These are phyloP conservation scores for Lysandra coridon DNA, from an alignment of 2,888 invertebrate species.

Conservation along the genomic window DNA sequence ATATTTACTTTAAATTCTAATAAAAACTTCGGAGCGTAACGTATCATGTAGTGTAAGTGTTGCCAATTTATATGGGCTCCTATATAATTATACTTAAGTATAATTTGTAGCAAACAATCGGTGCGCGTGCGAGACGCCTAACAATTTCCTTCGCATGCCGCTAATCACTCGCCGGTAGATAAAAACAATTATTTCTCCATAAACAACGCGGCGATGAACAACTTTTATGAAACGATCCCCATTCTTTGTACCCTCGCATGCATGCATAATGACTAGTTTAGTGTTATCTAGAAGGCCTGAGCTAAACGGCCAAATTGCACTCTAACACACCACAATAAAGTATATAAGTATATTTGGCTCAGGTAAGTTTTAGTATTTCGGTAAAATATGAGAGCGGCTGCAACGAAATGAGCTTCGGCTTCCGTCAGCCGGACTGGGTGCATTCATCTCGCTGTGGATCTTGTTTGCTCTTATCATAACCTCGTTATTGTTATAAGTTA, in stretches of 20 bases:
- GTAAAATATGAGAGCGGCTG: constrained; percentile 69
- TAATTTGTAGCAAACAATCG: constrained; percentile 12
- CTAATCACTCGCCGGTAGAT: constrained; percentile 18
- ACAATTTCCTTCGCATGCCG: constrained; percentile 21
- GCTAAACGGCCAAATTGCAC: constrained; percentile 49
- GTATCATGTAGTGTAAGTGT: too few species aligned
- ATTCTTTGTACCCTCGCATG: constrained; percentile 52
- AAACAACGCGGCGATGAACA: constrained; percentile 39
- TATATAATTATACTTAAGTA: not conserved
- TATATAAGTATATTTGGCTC: constrained; percentile 53
- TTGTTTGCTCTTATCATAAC: not conserved
- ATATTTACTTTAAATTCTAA: too few species aligned
- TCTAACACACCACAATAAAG: constrained; percentile 50
- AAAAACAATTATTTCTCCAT: constrained; percentile 36
- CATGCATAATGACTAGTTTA: constrained; percentile 53
- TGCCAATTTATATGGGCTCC: too few species aligned
- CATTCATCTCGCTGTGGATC: constrained; percentile 47
- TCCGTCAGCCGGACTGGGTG: constrained; percentile 53
- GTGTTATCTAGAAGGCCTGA: constrained; percentile 44
- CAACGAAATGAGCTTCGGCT: constrained; percentile 70
- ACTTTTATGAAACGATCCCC: constrained; percentile 46
- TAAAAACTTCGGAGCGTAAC: too few species aligned
- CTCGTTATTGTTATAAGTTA: not conserved
- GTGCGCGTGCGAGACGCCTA: not conserved
- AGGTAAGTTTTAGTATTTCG: constrained; percentile 55